Evolutionary conservation across 2,797 vertebrate genomes (phyloP).

Genomic region (Syndactyla subalaris): DNA sequence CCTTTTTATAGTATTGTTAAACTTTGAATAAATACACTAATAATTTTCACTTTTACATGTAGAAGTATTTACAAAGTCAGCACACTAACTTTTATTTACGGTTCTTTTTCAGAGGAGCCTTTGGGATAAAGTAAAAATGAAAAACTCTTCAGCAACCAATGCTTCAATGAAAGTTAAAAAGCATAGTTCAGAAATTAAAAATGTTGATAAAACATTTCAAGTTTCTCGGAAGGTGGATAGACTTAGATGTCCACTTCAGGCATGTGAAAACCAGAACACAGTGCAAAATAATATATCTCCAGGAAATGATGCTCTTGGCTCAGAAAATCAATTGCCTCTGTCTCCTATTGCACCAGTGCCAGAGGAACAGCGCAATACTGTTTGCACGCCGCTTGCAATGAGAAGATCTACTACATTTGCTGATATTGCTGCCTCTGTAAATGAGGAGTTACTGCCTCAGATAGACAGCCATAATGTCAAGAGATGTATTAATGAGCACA

Average conservation of each 20-base stretch:
- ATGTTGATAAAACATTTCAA: constrained; percentile 83
- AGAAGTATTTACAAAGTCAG: not conserved
- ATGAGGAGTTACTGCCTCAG: not conserved
- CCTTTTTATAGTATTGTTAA: not conserved
- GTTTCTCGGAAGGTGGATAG: constrained; percentile 77
- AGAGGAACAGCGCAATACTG: constrained; percentile 4
- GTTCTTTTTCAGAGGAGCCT: constrained; percentile 84
- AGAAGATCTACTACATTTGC: constrained; percentile 63
- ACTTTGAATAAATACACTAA: not conserved
- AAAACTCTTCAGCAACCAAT: constrained; percentile 63
- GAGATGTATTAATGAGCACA: not conserved
- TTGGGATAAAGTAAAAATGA: constrained; percentile 90
- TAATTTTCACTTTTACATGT: not conserved
- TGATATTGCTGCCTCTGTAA: constrained; percentile 10
- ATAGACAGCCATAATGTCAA: not conserved
- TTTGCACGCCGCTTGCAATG: constrained; percentile 43
- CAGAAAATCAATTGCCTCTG: constrained; percentile 64
- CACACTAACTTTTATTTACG: not conserved
- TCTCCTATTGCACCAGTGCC: constrained; percentile 63
- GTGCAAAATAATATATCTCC: constrained; percentile 15
- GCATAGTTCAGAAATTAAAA: constrained; percentile 67
- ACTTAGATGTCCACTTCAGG: constrained; percentile 82
- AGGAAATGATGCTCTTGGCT: not conserved
- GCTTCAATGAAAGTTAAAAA: constrained; percentile 63
- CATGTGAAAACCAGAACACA: constrained; percentile 74